Evolutionary conservation across 2,113 vertebrate species (phyloP).

Genomic region (Dromaius novaehollandiae): DNA sequence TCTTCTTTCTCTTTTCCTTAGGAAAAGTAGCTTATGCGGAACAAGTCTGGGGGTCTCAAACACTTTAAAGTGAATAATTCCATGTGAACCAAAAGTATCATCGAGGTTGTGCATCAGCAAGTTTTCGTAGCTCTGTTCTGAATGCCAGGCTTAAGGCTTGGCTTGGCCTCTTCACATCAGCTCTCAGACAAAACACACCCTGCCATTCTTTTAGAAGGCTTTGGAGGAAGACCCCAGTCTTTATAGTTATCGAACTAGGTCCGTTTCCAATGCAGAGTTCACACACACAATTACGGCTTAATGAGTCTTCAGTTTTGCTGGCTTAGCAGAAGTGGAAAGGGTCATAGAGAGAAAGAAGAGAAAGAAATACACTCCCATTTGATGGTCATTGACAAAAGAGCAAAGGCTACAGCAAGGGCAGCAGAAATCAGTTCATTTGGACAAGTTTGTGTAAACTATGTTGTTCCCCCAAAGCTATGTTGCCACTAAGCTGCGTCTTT

Average conservation of each 20-base stretch:
- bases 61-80: not conserved
- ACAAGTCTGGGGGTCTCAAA: not conserved
- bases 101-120: not conserved
- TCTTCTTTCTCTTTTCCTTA: not conserved
- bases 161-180: not conserved
- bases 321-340: not conserved
- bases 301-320: not conserved
- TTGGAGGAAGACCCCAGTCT: not conserved
- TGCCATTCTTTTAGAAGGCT: fast-evolving
- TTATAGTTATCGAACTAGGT: not conserved
- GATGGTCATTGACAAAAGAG: not conserved
- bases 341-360: not conserved
- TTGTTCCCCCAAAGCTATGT: not conserved
- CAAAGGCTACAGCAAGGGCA: not conserved
- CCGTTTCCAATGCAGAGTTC: not conserved
- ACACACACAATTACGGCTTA: not conserved
- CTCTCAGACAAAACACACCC: not conserved
- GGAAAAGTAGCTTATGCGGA: not conserved
- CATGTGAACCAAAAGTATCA: not conserved
- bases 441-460: not conserved
- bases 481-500: not conserved
- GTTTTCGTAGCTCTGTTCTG: not conserved
- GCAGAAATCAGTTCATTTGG: not conserved
- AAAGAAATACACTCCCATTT: not conserved
- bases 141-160: not conserved